phyloP scores from a whole-genome alignment of 2,113 vertebrate species.

The Pelecanus crispus region DNA sequence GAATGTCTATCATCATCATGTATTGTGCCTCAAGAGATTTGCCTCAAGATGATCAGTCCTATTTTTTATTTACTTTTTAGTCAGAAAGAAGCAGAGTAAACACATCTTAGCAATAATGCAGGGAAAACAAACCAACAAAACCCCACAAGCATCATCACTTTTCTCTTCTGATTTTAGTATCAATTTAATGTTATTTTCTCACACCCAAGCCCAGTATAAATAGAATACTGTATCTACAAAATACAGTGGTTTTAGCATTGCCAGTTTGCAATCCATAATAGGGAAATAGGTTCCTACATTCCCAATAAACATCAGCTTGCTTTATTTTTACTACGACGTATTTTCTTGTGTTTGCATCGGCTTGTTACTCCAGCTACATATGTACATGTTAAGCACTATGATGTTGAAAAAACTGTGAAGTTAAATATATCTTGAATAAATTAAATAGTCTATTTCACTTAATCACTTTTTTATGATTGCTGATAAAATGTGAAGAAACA shows the following conservation, averaged over 20 bases:
- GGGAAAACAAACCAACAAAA: background rate
- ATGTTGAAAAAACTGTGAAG: background rate
- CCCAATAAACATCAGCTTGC: background rate
- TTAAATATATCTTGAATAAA: background rate
- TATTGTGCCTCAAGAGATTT: background rate
- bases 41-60: background rate
- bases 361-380: background rate
- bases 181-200: background rate
- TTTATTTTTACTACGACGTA: background rate
- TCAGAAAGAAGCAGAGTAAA: background rate
- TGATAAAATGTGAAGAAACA: background rate
- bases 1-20: background rate
- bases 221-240: background rate
- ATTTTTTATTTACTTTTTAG: background rate
- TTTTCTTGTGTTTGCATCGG: background rate
- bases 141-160: fast-evolving
- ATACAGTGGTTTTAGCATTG: background rate
- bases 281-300: background rate
- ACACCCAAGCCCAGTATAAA: background rate
- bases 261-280: background rate
- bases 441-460: background rate
- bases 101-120: background rate
- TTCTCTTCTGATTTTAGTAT: background rate
- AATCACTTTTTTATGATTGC: background rate
- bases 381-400: background rate